phyloP scores from a whole-genome alignment of 2,888 invertebrate species.

The Drosophila colorata region DNA sequence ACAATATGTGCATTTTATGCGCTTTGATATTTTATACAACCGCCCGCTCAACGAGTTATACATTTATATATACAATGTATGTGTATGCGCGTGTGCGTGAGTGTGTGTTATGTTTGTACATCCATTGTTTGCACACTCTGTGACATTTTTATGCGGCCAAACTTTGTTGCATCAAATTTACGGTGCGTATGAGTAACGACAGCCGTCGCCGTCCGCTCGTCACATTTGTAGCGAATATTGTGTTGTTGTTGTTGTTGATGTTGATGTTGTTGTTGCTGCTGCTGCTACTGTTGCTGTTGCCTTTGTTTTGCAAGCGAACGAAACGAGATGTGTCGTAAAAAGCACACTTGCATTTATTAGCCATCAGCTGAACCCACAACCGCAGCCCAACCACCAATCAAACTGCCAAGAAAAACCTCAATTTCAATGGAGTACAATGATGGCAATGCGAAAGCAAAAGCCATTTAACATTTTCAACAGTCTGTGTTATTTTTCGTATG shows the following conservation, averaged over 20 bases:
- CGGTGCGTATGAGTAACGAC: constrained; percentile 81
- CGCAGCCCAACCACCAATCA: constrained; percentile 29
- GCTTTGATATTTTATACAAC: constrained; percentile 73
- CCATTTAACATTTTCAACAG: constrained; percentile 32
- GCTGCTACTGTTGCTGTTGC: constrained; percentile 20
- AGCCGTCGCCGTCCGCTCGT: constrained; percentile 51
- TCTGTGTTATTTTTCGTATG: constrained; percentile 17
- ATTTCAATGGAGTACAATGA: constrained; percentile 7
- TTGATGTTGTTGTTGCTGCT: constrained; percentile 50
- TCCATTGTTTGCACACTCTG: constrained; percentile 77
- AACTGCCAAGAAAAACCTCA: constrained; percentile 34
- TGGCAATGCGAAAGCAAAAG: constrained; percentile 30
- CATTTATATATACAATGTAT: constrained; percentile 7
- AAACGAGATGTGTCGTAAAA: constrained; percentile 71
- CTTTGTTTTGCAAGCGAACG: constrained; percentile 56
- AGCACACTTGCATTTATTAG: constrained; percentile 80
- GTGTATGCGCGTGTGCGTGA: constrained; percentile 18
- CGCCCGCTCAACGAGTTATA: constrained; percentile 56
- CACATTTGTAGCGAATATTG: constrained; percentile 73
- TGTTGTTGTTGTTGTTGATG: constrained; percentile 34
- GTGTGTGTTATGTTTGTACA: constrained; percentile 38
- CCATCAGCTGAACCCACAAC: constrained; percentile 47
- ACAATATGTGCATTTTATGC: constrained; percentile 75
- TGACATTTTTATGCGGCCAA: constrained; percentile 78
- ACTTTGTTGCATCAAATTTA: constrained; percentile 80